These are phyloP conservation scores for Psylliodes chrysocephalus DNA, from an alignment of 2,888 invertebrate genomes.

Conservation along the genomic window DNA sequence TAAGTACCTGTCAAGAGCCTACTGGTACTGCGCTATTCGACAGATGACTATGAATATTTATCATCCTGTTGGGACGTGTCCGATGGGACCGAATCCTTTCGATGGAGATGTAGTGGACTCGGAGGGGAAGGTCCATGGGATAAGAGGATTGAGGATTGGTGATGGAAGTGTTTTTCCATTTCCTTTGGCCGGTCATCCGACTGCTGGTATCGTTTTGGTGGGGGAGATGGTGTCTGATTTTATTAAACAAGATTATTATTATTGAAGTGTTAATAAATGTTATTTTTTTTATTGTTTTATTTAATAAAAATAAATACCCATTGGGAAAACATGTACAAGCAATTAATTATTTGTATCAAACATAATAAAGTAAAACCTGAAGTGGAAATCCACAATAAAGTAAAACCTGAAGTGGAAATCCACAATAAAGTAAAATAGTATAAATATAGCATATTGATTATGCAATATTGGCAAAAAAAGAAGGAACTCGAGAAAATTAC, in stretches of 20 bases:
- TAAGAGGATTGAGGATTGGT: constrained; percentile 69
- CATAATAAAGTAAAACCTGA: no score
- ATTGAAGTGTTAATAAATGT: background rate
- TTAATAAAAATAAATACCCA: no score
- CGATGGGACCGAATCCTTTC: constrained; percentile 72
- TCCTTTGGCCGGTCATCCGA: constrained; percentile 73
- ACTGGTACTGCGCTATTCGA: constrained; percentile 73
- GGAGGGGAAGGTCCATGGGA: constrained; percentile 70
- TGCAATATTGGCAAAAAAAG: no score
- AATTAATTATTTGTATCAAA: no score
- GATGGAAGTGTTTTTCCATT: constrained; percentile 75
- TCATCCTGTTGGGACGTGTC: constrained; percentile 39
- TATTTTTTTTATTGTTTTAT: constrained; percentile 1
- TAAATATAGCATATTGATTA: no score
- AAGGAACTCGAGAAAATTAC: no score
- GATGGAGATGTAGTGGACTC: constrained; percentile 72
- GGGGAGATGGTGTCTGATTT: constrained; percentile 74
- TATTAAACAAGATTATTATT: constrained; percentile 38
- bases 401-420: no score
- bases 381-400: no score
- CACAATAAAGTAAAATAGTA: no score
- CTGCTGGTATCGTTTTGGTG: constrained; percentile 75
- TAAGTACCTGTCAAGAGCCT: constrained; percentile 69
- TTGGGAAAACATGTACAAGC: no score
- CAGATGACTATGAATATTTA: constrained; percentile 37